phyloP scores from a whole-genome alignment of 92 coral and sea anemone species.

The Phenganax stokvisi region DNA sequence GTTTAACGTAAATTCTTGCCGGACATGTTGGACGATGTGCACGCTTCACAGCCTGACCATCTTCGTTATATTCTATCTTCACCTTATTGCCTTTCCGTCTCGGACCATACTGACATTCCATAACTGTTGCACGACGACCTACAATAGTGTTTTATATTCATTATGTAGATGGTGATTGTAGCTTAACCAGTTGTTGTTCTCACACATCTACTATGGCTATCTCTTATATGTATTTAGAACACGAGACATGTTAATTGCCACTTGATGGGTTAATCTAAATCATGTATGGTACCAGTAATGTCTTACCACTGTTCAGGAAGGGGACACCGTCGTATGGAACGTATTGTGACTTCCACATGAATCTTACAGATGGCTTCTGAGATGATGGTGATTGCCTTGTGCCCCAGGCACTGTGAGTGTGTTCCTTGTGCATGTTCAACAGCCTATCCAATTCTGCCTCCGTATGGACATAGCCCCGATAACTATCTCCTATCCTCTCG shows the following conservation, averaged over 20 bases:
- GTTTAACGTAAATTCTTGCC: constrained; percentile 91
- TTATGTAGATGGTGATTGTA: background rate
- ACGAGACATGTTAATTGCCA: background rate
- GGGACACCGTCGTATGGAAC: constrained; percentile 99
- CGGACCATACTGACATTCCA: constrained; percentile 99
- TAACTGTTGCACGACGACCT: constrained; percentile 99
- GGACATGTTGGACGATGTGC: constrained; percentile 94
- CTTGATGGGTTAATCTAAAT: background rate
- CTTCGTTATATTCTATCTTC: constrained; percentile 57
- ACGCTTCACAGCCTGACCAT: constrained; percentile 52
- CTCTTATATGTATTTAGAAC: background rate
- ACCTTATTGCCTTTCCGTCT: constrained; percentile 91
- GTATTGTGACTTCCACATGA: constrained; percentile 98
- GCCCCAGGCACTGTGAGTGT: constrained; percentile 94
- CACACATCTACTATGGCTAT: background rate
- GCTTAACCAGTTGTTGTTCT: background rate
- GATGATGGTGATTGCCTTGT: constrained; percentile 97
- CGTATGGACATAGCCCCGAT: constrained; percentile 85
- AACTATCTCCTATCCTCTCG: constrained; percentile 93
- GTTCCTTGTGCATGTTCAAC: constrained; percentile 81
- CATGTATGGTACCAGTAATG: background rate
- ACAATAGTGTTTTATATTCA: background rate
- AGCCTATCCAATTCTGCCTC: constrained; percentile 90
- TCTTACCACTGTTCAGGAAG: constrained; percentile 85
- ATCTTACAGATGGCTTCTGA: constrained; percentile 89